phyloP scores from a whole-genome alignment of 2,797 vertebrate species.

The Rhynchotus rufescens region DNA sequence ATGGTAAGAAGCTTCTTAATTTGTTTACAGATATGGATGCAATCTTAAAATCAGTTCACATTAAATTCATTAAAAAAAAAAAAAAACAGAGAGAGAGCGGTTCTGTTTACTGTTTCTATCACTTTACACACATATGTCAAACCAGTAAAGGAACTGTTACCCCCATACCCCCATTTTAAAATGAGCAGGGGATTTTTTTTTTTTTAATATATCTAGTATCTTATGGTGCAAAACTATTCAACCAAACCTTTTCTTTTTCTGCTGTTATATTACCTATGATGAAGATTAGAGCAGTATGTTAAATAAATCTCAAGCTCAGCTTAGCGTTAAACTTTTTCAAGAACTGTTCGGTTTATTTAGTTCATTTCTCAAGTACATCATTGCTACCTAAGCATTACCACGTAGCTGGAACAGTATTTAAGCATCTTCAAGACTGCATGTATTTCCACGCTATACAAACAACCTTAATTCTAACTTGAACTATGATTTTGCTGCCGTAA shows the following conservation, averaged over 20 bases:
- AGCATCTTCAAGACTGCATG: neutral
- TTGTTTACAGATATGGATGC: neutral
- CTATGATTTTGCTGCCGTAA: neutral
- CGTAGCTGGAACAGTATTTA: neutral
- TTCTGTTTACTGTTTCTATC: neutral
- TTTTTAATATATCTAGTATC: too few relatives aligned
- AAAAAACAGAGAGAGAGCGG: neutral
- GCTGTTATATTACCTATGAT: neutral
- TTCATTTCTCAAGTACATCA: neutral
- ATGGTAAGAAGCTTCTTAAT: neutral
- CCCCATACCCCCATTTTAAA: neutral
- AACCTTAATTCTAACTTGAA: neutral
- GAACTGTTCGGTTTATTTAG: neutral
- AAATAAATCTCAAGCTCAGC: neutral
- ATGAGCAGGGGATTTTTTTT: neutral
- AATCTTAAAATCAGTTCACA: neutral
- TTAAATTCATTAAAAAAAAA: neutral
- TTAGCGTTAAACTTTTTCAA: neutral
- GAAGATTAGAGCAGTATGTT: neutral
- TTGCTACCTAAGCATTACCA: neutral
- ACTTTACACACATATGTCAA: neutral
- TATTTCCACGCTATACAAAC: neutral
- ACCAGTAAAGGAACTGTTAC: neutral
- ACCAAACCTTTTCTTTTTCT: neutral
- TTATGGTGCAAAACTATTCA: neutral